phyloP scores from a whole-genome alignment of 2,113 vertebrate species.

The Scomber colias region DNA sequence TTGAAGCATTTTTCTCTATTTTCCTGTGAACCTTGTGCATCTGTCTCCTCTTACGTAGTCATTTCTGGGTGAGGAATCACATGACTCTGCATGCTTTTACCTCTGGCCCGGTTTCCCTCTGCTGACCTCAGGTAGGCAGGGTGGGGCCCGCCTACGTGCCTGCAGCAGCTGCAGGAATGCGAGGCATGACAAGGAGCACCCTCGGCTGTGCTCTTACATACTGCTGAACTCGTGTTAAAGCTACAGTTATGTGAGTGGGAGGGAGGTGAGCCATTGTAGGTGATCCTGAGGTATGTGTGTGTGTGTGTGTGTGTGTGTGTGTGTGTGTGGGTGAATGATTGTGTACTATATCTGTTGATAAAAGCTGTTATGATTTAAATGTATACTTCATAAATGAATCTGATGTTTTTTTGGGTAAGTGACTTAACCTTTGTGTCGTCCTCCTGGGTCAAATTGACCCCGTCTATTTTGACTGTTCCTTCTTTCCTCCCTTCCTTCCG shows the following conservation, averaged over 20 bases:
- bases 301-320: neutral
- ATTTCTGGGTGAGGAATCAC: constrained; percentile 1
- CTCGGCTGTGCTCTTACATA: neutral
- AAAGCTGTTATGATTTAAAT: too few species aligned
- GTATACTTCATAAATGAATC: too few species aligned
- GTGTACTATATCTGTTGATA: too few species aligned
- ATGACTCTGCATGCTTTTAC: neutral
- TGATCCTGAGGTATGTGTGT: constrained; percentile 4
- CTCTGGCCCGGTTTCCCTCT: constrained; percentile 19
- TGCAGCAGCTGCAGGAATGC: constrained; percentile 50
- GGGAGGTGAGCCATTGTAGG: neutral
- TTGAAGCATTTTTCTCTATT: too few species aligned
- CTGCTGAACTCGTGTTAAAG: neutral
- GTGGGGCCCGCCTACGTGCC: constrained; percentile 31
- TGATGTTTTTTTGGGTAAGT: too few species aligned
- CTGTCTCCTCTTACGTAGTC: neutral
- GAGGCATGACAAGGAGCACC: constrained; percentile 23
- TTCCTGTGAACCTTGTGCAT: neutral
- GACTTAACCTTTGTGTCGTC: too few species aligned
- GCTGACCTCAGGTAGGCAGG: constrained; percentile 43
- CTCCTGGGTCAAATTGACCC: too few species aligned
- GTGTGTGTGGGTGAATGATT: neutral
- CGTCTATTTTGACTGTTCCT: too few species aligned
- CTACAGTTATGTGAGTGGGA: constrained; percentile 12
- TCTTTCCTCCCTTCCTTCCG: too few species aligned